phyloP scores from a whole-genome alignment of 2,113 vertebrate genomes.

The Thryonomys swinderianus region DNA sequence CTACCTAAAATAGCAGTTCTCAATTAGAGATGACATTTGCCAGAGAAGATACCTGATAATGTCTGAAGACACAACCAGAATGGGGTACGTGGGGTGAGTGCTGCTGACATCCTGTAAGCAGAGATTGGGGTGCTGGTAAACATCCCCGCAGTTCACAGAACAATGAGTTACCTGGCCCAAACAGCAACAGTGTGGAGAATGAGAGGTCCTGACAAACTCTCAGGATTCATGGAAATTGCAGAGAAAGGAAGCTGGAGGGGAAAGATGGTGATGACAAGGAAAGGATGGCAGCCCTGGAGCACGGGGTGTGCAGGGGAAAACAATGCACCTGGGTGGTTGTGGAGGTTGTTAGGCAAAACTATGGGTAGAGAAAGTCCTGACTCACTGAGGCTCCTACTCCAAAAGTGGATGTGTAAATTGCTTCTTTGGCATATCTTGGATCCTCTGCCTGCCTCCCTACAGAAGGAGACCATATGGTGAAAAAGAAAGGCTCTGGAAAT shows the following conservation, averaged over 20 bases:
- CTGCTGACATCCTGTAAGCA: neutral
- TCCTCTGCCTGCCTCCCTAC: conserved; percentile 34
- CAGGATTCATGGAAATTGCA: conserved; percentile 10
- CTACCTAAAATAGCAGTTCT: neutral
- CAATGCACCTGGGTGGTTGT: neutral
- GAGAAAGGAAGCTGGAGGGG: neutral
- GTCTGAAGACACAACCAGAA: neutral
- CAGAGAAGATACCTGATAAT: neutral
- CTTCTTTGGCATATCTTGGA: conserved; percentile 62
- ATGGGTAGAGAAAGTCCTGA: neutral
- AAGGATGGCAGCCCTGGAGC: neutral
- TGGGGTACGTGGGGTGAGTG: neutral
- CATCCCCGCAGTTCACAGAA: neutral
- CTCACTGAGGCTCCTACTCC: conserved; percentile 31
- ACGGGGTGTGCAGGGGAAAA: neutral
- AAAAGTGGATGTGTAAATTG: conserved; percentile 69
- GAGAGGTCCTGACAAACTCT: neutral
- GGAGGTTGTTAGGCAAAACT: neutral
- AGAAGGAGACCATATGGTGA: conserved; percentile 70
- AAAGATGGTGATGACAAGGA: neutral
- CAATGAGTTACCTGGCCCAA: neutral
- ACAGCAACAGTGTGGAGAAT: neutral
- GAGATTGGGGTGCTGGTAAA: neutral
- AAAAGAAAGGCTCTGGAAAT: conserved; percentile 56
- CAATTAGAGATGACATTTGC: neutral